Conservation (phyloP, 2,797 vertebrate species). For the Cynopterus sphinx region DNA sequence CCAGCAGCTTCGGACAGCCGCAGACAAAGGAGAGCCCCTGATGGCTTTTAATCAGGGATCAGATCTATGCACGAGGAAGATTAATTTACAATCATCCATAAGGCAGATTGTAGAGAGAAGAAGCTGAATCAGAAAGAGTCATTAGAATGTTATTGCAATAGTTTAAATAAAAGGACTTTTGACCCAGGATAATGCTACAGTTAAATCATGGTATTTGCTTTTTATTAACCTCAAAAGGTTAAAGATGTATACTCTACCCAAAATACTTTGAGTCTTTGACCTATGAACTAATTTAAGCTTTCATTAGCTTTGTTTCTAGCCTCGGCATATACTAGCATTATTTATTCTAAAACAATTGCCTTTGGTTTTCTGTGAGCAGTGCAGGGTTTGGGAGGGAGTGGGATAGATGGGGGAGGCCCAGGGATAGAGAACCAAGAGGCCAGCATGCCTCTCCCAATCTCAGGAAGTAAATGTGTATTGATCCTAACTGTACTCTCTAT, state of each 20-base stretch:
- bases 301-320: not conserved
- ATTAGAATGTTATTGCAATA: not conserved
- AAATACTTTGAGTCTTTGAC: slow-evolving; percentile 38
- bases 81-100: not conserved
- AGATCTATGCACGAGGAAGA: slow-evolving; percentile 13
- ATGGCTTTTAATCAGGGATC: not conserved
- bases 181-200: slow-evolving; percentile 8
- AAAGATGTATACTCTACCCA: not conserved
- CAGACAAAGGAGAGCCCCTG: not conserved
- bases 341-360: not conserved
- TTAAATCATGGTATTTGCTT: slow-evolving; percentile 45
- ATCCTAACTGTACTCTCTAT: not conserved
- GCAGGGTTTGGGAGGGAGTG: not conserved
- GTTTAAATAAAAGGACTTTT: slow-evolving; percentile 30
- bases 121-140: slow-evolving; percentile 18
- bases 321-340: not conserved
- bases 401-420: not conserved
- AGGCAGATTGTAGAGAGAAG: slow-evolving; percentile 35
- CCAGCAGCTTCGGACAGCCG: not conserved
- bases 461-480: not conserved
- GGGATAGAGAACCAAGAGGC: not conserved
- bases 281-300: not conserved
- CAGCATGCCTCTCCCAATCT: not conserved
- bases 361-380: not conserved
- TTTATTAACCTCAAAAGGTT: slow-evolving; percentile 50